phyloP scores from a whole-genome alignment of 2,113 vertebrate genomes.

The Phasianus colchicus region DNA sequence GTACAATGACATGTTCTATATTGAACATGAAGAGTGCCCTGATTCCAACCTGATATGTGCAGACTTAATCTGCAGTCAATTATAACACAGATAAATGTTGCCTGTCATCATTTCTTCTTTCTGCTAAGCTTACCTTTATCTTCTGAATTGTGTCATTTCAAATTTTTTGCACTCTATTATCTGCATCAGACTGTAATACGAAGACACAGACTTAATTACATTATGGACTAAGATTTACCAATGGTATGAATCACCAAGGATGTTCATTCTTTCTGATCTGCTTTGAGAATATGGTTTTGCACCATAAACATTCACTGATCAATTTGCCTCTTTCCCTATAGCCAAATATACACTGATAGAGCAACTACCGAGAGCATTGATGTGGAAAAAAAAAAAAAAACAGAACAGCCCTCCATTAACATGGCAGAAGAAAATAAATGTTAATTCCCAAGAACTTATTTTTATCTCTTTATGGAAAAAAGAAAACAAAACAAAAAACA shows the following conservation, averaged over 20 bases:
- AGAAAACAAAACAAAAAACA: not conserved
- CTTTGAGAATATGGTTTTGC: not conserved
- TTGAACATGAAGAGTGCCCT: not conserved
- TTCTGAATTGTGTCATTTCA: not conserved
- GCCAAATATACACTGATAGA: not conserved
- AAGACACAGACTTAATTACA: not conserved
- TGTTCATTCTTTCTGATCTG: not conserved
- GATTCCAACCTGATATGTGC: not conserved
- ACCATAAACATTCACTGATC: not conserved
- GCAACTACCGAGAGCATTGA: not conserved
- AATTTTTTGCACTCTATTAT: not conserved
- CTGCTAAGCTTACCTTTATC: not conserved
- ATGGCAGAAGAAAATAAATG: not conserved
- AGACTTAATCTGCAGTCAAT: constrained; percentile 9
- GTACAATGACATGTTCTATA: not conserved
- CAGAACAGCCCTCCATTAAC: not conserved
- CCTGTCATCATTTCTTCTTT: not conserved
- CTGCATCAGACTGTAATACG: not conserved
- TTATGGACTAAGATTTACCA: not conserved
- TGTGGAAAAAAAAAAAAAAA: not conserved
- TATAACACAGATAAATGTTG: not conserved
- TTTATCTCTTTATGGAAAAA: not conserved
- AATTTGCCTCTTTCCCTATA: not conserved
- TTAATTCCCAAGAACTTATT: not conserved
- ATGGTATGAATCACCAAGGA: not conserved